These are phyloP conservation scores for Micromussa lordhowensis DNA, from an alignment of 92 coral and sea anemone genomes.

Conservation along the genomic window DNA sequence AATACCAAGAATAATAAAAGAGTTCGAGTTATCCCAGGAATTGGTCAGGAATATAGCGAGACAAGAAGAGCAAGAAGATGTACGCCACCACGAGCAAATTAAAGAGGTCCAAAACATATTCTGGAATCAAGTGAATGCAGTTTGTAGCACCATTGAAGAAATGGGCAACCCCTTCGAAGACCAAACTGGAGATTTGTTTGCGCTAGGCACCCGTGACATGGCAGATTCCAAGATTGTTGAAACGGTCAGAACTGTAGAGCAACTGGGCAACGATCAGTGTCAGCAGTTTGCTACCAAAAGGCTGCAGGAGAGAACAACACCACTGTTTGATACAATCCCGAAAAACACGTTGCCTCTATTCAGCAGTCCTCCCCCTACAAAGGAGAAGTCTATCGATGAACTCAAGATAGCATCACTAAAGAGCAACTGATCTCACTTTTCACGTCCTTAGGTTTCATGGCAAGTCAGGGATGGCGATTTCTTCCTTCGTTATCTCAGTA, in stretches of 20 bases:
- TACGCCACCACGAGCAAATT: not conserved
- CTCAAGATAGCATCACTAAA: constrained; percentile 67
- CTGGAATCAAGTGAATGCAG: not conserved
- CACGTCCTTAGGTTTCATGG: constrained; percentile 56
- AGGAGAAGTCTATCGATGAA: constrained; percentile 30
- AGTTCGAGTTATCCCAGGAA: not conserved
- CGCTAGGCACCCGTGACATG: not conserved
- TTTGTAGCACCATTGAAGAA: no score
- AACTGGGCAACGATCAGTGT: not conserved
- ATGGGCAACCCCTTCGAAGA: not conserved
- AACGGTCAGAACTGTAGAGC: constrained; percentile 44
- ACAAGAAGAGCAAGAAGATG: no score
- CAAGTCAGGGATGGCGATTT: constrained; percentile 60
- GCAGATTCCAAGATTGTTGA: constrained; percentile 5
- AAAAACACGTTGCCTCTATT: constrained; percentile 69
- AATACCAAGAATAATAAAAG: not conserved
- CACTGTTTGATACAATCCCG: constrained; percentile 62
- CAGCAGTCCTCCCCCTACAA: constrained; percentile 61
- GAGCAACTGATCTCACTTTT: constrained; percentile 79
- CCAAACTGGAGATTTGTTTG: no score
- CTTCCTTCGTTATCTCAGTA: constrained; percentile 55
- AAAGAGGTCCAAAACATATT: no score
- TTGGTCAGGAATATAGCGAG: not conserved
- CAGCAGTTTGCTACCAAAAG: constrained; percentile 55
- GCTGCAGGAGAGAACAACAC: constrained; percentile 39